These are phyloP conservation scores for Mus spicilegus DNA, from an alignment of 2,113 vertebrate species.

Conservation along the genomic window DNA sequence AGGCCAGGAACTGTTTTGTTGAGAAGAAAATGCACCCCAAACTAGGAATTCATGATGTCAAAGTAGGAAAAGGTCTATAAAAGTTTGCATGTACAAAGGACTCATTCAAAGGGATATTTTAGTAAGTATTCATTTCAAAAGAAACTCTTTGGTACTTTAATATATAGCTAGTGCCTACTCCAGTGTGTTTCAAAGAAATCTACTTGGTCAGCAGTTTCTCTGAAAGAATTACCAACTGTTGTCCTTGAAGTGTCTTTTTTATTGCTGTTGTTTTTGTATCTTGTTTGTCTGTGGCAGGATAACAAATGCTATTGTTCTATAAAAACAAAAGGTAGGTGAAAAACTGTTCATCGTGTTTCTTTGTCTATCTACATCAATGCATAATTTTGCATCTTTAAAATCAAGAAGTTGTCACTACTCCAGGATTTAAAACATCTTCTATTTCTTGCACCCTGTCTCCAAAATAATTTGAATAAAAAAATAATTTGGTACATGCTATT, in stretches of 20 bases:
- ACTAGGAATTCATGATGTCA: slow-evolving; percentile 48
- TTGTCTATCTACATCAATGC: slow-evolving; percentile 19
- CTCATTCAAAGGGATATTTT: slow-evolving; percentile 33
- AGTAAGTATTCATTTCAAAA: slow-evolving; percentile 47
- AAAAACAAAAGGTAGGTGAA: slow-evolving; percentile 12
- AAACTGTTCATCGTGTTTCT: slow-evolving; percentile 6
- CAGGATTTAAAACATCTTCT: slow-evolving; percentile 8
- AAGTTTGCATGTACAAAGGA: background rate
- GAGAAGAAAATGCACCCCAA: slow-evolving; percentile 31
- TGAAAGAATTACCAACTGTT: background rate
- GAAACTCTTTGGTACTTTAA: background rate
- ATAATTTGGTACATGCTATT: background rate
- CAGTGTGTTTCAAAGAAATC: slow-evolving; percentile 2
- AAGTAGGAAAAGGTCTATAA: slow-evolving; percentile 44
- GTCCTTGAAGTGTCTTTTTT: slow-evolving; percentile 43
- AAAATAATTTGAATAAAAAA: slow-evolving; percentile 44
- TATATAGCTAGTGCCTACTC: background rate
- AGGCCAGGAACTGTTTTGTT: background rate
- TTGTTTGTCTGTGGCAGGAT: background rate
- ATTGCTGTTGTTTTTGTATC: background rate
- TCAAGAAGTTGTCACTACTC: slow-evolving; percentile 18
- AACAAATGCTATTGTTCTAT: slow-evolving; percentile 33
- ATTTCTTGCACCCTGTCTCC: background rate
- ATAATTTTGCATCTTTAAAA: slow-evolving; percentile 40
- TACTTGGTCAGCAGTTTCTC: slow-evolving; percentile 21